These are phyloP conservation scores for Sebastes diaconus DNA, from an alignment of 2,797 vertebrate genomes.

Conservation along the genomic window DNA sequence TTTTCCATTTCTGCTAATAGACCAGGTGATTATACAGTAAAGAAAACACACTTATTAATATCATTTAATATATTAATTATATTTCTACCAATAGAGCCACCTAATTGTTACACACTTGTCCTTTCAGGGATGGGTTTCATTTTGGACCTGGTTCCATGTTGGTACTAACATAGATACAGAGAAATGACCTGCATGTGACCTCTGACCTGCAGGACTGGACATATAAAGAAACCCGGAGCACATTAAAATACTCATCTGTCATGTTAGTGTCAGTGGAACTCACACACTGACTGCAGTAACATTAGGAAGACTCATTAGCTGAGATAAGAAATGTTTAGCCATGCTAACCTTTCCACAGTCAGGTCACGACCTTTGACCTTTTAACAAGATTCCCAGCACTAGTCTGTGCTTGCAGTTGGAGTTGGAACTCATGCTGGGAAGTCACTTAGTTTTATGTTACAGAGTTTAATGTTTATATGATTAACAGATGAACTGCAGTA, in stretches of 20 bases:
- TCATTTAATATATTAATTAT: too few relatives aligned
- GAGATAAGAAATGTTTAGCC: not conserved
- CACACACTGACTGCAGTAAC: not conserved
- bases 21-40: too few relatives aligned
- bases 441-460: not conserved
- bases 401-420: slow-evolving; percentile 14
- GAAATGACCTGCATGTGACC: not conserved
- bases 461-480: not conserved
- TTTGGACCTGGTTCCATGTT: not conserved
- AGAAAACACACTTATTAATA: too few relatives aligned
- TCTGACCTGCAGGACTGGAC: not conserved
- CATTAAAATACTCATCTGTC: not conserved
- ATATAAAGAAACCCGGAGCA: not conserved
- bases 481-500: not conserved
- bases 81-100: too few relatives aligned
- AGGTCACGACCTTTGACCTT: slow-evolving; percentile 49
- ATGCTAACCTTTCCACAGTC: slow-evolving; percentile 15
- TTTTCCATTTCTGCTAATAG: too few relatives aligned
- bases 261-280: not conserved
- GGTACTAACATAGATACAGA: not conserved
- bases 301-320: slow-evolving; percentile 15
- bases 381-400: slow-evolving; percentile 11
- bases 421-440: slow-evolving; percentile 15
- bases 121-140: not conserved
- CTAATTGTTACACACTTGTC: too few relatives aligned